phyloP scores from a whole-genome alignment of 2,888 invertebrate genomes.

The Cheilosia pagana region DNA sequence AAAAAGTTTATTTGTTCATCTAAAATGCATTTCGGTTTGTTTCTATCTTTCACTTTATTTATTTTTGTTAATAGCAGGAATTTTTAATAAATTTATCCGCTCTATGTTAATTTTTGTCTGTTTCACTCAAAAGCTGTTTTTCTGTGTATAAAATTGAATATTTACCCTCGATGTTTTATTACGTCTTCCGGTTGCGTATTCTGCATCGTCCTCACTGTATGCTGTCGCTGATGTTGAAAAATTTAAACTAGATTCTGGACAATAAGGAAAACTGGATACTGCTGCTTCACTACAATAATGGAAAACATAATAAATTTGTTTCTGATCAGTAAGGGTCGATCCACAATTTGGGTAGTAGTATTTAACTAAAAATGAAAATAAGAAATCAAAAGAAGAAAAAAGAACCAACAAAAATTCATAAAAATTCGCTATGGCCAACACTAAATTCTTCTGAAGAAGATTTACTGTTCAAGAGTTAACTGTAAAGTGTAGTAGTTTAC shows the following conservation, averaged over 20 bases:
- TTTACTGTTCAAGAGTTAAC: slow-evolving; percentile 8
- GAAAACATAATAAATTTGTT: slow-evolving; percentile 62
- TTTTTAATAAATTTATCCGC: slow-evolving; percentile 46
- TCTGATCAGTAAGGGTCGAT: slow-evolving; percentile 62
- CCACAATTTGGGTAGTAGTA: slow-evolving; percentile 55
- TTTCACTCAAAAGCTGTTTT: slow-evolving; percentile 50
- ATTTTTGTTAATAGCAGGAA: slow-evolving; percentile 40
- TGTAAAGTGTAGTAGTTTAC: slow-evolving; percentile 17
- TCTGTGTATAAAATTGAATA: slow-evolving; percentile 78
- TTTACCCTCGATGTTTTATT: slow-evolving; percentile 89
- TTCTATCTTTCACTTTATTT: slow-evolving; percentile 77
- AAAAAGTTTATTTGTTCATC: slow-evolving; percentile 16
- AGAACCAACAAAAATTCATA: slow-evolving; percentile 1
- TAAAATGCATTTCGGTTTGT: slow-evolving; percentile 69
- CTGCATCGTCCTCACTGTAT: slow-evolving; percentile 89
- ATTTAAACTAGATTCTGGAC: slow-evolving; percentile 85
- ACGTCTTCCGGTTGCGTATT: slow-evolving; percentile 89
- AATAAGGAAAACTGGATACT: slow-evolving; percentile 84
- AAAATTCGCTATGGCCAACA: slow-evolving; percentile 1
- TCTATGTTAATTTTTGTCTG: slow-evolving; percentile 40
- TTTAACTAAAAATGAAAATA: slow-evolving; percentile 56
- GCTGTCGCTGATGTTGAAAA: slow-evolving; percentile 87
- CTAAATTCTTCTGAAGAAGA: slow-evolving; percentile 11
- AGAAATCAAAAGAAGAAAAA: slow-evolving; percentile 22
- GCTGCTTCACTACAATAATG: slow-evolving; percentile 83